Conservation (phyloP, 2,888 invertebrate species). For the Polyommatus iphigenia region DNA sequence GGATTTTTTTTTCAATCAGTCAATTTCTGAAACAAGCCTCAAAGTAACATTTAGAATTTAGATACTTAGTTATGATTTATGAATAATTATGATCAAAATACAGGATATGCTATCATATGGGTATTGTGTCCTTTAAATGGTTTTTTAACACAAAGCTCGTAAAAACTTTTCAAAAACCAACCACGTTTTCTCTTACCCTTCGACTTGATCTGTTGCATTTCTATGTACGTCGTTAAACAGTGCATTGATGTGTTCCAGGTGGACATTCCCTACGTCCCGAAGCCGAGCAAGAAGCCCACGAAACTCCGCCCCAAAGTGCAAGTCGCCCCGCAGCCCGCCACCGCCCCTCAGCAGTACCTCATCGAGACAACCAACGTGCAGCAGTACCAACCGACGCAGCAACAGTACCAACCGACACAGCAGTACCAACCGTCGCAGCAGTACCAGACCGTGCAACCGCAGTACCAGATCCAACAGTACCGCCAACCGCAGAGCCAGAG, state of each 20-base stretch:
- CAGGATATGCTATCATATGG: no score
- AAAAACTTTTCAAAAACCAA: no score
- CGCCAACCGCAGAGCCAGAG: conserved; percentile 56
- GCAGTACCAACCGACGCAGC: conserved; percentile 46
- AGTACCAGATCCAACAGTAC: conserved; percentile 53
- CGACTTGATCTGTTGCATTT: background rate
- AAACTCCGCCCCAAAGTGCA: conserved; percentile 66
- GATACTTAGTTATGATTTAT: no score
- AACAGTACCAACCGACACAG: conserved; percentile 44
- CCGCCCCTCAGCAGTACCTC: conserved; percentile 72
- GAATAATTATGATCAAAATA: no score
- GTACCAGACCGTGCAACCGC: conserved; percentile 47
- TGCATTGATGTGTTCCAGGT: conserved; percentile 49
- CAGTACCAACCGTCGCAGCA: conserved; percentile 45
- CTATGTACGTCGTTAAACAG: conserved; percentile 1
- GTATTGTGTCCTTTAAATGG: no score
- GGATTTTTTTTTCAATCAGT: no score
- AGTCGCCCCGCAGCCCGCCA: conserved; percentile 53
- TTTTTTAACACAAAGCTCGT: no score
- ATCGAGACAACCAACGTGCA: conserved; percentile 76
- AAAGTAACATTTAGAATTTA: no score
- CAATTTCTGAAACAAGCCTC: no score
- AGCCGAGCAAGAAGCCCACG: conserved; percentile 67
- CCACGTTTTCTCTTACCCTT: no score
- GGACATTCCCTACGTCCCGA: conserved; percentile 64